phyloP scores from a whole-genome alignment of 2,888 invertebrate genomes.

The Spodoptera exigua region DNA sequence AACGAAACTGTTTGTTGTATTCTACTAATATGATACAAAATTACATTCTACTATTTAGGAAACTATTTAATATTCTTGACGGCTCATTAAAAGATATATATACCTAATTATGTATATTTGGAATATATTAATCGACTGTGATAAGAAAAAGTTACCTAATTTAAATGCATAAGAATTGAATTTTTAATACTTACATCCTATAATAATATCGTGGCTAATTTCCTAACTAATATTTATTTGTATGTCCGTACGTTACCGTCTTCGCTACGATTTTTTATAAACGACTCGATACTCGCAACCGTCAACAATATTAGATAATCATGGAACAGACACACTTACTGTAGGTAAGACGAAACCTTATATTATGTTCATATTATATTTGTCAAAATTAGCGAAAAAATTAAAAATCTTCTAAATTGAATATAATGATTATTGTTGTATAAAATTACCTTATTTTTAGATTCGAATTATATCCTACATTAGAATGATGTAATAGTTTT shows the following conservation, averaged over 20 bases:
- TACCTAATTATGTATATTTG: slow-evolving; percentile 48
- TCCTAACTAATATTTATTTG: slow-evolving; percentile 13
- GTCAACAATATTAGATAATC: slow-evolving; percentile 73
- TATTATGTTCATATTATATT: slow-evolving; percentile 19
- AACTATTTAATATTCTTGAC: slow-evolving; percentile 79
- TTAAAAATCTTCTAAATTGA: slow-evolving; percentile 12
- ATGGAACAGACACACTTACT: slow-evolving; percentile 60
- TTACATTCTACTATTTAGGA: slow-evolving; percentile 40
- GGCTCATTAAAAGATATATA: slow-evolving; percentile 62
- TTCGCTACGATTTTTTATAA: slow-evolving; percentile 12
- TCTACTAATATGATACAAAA: slow-evolving; percentile 35
- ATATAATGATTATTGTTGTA: slow-evolving; percentile 71
- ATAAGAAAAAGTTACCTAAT: slow-evolving; percentile 74
- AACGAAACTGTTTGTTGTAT: slow-evolving; percentile 63
- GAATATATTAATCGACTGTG: slow-evolving; percentile 70
- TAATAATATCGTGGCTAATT: slow-evolving; percentile 27
- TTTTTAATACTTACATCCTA: slow-evolving; percentile 40
- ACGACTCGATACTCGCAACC: slow-evolving; percentile 43
- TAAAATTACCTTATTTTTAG: slow-evolving; percentile 81
- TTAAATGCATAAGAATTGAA: slow-evolving; percentile 71
- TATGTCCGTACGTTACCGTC: slow-evolving; percentile 6
- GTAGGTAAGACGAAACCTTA: slow-evolving; percentile 14
- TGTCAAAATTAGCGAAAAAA: slow-evolving; percentile 22
- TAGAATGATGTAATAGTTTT: slow-evolving; percentile 68
- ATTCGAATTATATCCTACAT: slow-evolving; percentile 77